Evolutionary conservation across 1,140 invertebrate genomes (phyloP), one percentile per base, ranked within the genome.

Genomic region (Rhagoletis zephyria): DNA sequence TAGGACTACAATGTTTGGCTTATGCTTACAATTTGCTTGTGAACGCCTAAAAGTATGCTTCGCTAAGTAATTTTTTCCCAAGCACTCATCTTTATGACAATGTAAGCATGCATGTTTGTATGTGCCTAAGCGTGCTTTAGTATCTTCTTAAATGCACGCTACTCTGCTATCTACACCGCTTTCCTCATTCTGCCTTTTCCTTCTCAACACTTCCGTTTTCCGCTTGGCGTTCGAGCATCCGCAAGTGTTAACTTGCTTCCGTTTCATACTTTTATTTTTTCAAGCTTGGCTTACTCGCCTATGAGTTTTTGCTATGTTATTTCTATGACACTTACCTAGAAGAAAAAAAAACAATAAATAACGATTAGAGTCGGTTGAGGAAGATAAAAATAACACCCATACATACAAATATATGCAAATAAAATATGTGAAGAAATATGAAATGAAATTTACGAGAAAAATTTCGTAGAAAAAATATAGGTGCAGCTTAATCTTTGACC

Each of bases 151-250:
- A 10, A 12, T 4, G 12, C 67, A 4, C 45, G 12, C 12, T 74
- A 74, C 45, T 42, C 67, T 74, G 14, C 4, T 74, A 74, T 74
- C 67, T 74, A 4, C 14, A 5, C 14, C 67, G 1, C 45, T 56
- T 56, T 56, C n/a, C 10, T 48, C 48, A 56, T 81, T 30, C 48
- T 9, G 48, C n/a, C 16, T 81, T 16, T 81, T 81, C 5, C 2
- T 30, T 19, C 7, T 9, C 16, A 81, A 56, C 48, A 30, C 74
- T 56, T 81, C 74, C 74, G 74, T 59, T 81, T 81, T 81, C 74
- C 74, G 45, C 45, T n/a, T 81, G n/a, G n/a, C 9, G 45, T 81
- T 56, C 6, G 9, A 59, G 19, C 45, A 81, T 81, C 74, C 74
- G n/a, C 6, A 81, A 16, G 74, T 48, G 45, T 56, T 56, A 42